Conservation (phyloP, 2,797 vertebrate species). For the Notamacropus eugenii region DNA sequence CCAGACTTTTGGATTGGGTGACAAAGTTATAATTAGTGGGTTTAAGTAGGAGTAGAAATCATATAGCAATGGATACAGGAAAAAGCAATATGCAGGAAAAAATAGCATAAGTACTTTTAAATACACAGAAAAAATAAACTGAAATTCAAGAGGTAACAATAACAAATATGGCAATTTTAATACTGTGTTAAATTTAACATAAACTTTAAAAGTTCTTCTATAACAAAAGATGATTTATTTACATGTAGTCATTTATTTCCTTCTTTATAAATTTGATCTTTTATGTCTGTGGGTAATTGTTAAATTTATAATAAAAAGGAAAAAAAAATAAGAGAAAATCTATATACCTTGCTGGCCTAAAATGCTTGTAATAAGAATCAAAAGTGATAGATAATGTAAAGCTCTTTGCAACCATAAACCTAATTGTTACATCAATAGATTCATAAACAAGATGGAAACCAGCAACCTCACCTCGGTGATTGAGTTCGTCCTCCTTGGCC, state of each 20-base stretch:
- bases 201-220: background rate
- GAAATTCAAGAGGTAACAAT: background rate
- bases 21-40: background rate
- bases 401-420: background rate
- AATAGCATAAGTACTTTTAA: background rate
- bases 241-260: background rate
- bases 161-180: background rate
- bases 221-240: background rate
- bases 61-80: background rate
- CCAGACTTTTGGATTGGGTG: background rate
- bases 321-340: background rate
- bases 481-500: slow-evolving; percentile 64
- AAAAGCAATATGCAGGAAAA: background rate
- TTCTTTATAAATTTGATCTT: background rate
- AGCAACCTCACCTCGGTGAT: slow-evolving; percentile 40
- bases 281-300: background rate
- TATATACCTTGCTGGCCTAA: background rate
- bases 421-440: background rate
- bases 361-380: background rate
- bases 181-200: background rate
- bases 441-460: slow-evolving; percentile 25
- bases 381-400: background rate
- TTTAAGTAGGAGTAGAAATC: background rate
- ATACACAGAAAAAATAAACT: background rate
- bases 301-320: background rate